A percentile compares a stretch with the other conserved stretches of the same genome.
Conservation (phyloP, 2,888 invertebrate species). For the Aporophyla nigra region DNA sequence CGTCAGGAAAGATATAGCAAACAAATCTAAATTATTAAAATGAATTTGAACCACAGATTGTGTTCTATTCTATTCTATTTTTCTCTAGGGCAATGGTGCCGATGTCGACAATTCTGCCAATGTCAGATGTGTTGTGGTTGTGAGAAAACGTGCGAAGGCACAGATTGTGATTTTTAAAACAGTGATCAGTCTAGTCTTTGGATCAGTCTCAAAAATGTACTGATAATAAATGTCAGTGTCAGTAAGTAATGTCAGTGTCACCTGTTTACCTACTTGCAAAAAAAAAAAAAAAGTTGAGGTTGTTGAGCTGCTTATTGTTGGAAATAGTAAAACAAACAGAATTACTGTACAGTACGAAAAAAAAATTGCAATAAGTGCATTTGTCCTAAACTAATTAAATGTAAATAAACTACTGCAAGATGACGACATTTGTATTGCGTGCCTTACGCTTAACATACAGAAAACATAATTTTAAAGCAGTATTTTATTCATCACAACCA, state of each 20-base stretch:
- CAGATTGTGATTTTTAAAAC: too few relatives aligned
- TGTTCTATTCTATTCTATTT: too few relatives aligned
- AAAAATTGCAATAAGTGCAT: background rate
- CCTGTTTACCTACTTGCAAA: background rate
- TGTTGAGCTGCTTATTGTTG: background rate
- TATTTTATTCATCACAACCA: constrained; percentile 82
- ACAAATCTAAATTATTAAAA: background rate
- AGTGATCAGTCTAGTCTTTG: too few relatives aligned
- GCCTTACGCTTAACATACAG: constrained; percentile 65
- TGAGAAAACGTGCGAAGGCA: too few relatives aligned
- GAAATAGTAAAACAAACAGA: background rate
- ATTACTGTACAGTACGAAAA: background rate
- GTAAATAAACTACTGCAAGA: constrained; percentile 44
- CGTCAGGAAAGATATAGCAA: background rate
- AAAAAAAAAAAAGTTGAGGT: too few relatives aligned
- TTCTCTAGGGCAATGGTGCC: too few relatives aligned
- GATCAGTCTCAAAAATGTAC: too few relatives aligned
- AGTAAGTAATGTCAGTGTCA: constrained; percentile 12
- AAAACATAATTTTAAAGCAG: constrained; percentile 68
- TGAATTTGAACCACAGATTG: background rate
- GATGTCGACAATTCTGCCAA: too few relatives aligned
- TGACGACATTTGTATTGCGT: constrained; percentile 66
- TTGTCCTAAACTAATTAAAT: constrained; percentile 4
- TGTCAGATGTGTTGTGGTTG: too few relatives aligned
- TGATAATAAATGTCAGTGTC: too few relatives aligned